phyloP scores from a whole-genome alignment of 2,888 invertebrate species.

The Mycogona germanica region DNA sequence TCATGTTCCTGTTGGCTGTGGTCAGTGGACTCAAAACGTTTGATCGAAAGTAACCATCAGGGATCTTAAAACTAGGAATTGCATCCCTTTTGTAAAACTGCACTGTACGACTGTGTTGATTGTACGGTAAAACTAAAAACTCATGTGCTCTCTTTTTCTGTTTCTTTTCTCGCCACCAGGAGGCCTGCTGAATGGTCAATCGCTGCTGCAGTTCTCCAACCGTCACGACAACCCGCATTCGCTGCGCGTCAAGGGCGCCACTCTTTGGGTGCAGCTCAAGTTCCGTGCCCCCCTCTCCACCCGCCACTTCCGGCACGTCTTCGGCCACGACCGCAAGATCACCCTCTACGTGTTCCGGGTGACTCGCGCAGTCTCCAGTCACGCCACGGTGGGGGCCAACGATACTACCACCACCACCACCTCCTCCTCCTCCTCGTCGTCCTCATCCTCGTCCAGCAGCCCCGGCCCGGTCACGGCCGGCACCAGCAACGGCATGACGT shows the following conservation, averaged over 20 bases:
- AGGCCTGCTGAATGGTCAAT: slow-evolving; percentile 67
- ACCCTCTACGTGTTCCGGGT: slow-evolving; percentile 59
- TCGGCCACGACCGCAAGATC: slow-evolving; percentile 39
- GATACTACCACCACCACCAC: slow-evolving; percentile 22
- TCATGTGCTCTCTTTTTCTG: too few species aligned
- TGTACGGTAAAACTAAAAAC: too few species aligned
- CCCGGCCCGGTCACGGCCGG: neutral
- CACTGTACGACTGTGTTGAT: too few species aligned
- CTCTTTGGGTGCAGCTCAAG: slow-evolving; percentile 60
- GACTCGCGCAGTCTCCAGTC: neutral
- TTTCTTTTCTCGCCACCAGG: slow-evolving; percentile 44
- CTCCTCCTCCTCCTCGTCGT: too few species aligned
- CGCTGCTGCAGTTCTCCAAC: slow-evolving; percentile 70
- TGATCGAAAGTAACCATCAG: too few species aligned
- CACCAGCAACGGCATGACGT: slow-evolving; percentile 24
- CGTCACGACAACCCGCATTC: slow-evolving; percentile 46
- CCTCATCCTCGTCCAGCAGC: slow-evolving; percentile 1
- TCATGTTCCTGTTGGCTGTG: too few species aligned
- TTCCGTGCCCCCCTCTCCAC: slow-evolving; percentile 34
- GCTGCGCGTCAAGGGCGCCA: slow-evolving; percentile 61
- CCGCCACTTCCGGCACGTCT: slow-evolving; percentile 28
- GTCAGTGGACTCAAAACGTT: too few species aligned
- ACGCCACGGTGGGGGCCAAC: slow-evolving; percentile 28
- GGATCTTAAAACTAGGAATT: too few species aligned
- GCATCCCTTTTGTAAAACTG: too few species aligned